phyloP scores from a whole-genome alignment of 2,888 invertebrate species.

The Drosophila robusta region DNA sequence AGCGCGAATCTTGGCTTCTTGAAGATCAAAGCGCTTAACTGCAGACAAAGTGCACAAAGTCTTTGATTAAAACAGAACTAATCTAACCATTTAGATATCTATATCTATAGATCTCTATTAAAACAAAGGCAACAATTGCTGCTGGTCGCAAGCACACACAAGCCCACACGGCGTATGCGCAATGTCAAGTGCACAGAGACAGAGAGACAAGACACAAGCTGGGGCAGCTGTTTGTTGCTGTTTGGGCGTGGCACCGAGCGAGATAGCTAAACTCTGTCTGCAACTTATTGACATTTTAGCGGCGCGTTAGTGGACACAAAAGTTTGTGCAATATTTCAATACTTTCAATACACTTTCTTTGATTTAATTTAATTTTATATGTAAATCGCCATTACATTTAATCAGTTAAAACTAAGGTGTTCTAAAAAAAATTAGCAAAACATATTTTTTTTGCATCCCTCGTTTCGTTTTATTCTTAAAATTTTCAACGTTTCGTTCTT shows the following conservation, averaged over 20 bases:
- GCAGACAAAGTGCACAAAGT: slow-evolving; percentile 23
- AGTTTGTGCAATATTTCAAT: not conserved
- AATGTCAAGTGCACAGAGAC: slow-evolving; percentile 48
- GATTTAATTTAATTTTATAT: no score
- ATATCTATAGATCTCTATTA: slow-evolving; percentile 3
- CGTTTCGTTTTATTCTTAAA: no score
- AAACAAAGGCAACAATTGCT: slow-evolving; percentile 71
- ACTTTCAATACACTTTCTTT: no score
- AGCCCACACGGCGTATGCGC: slow-evolving; percentile 61
- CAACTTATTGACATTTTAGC: slow-evolving; percentile 74
- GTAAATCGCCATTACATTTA: no score
- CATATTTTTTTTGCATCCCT: no score
- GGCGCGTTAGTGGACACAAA: slow-evolving; percentile 27
- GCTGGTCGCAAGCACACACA: slow-evolving; percentile 44
- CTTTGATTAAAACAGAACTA: slow-evolving; percentile 4
- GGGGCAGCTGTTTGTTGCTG: slow-evolving; percentile 21
- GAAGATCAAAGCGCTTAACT: slow-evolving; percentile 22
- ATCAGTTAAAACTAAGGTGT: no score
- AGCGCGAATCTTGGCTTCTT: slow-evolving; percentile 12
- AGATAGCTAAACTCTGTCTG: slow-evolving; percentile 63
- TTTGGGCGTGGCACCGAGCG: slow-evolving; percentile 44
- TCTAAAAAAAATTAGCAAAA: no score
- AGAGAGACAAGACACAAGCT: slow-evolving; percentile 22
- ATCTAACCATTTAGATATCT: slow-evolving; percentile 18
- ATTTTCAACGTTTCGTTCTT: no score